Conservation (phyloP, 1,140 invertebrate species). For the Marisa cornuarietis region DNA sequence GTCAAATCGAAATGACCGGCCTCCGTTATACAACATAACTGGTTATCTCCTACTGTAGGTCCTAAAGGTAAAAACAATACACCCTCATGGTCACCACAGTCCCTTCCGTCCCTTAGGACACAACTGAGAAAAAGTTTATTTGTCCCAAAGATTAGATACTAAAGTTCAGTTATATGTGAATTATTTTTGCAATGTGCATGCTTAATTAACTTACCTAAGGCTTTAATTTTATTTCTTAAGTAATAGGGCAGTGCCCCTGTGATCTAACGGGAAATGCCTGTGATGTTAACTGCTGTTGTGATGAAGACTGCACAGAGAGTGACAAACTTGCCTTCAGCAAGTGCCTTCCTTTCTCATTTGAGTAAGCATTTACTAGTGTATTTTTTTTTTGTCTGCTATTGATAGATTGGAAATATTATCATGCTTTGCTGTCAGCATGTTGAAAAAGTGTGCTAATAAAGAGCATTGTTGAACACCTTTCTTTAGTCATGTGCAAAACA, state of each 20-base stretch:
- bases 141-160: no score
- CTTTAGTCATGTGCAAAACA: no score
- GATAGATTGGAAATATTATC: background rate
- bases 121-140: no score
- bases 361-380: constrained; percentile 28
- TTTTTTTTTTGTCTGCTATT: background rate
- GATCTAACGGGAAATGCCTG: constrained; percentile 70
- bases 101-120: no score
- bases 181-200: no score
- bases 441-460: background rate
- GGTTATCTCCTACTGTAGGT: no score
- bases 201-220: background rate
- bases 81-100: no score
- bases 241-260: constrained; percentile 58
- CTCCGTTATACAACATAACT: no score
- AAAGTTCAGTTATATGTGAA: no score
- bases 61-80: no score
- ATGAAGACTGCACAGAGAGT: constrained; percentile 72
- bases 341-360: constrained; percentile 64
- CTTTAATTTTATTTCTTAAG: constrained; percentile 3
- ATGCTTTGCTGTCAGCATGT: background rate
- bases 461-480: no score
- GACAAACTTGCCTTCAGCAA: constrained; percentile 71
- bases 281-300: constrained; percentile 82
- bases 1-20: no score